Evolutionary conservation across 2,797 vertebrate species (phyloP).

Genomic region (Esox lucius): DNA sequence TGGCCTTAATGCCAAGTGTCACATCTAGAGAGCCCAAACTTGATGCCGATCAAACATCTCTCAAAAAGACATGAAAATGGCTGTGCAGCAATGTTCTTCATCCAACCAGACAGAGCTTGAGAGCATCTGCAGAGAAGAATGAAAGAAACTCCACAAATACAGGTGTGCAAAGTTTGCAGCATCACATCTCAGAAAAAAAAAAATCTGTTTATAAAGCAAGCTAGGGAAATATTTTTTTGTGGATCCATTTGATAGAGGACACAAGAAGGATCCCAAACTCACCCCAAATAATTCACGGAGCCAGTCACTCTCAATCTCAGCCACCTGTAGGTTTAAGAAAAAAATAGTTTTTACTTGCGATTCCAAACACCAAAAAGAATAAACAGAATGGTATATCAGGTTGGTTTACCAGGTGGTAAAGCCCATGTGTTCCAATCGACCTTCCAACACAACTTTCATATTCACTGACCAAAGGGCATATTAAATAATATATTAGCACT

Average conservation of each 20-base stretch:
- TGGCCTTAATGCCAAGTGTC: too few relatives aligned
- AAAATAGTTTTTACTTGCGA: not conserved
- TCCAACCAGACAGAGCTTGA: too few relatives aligned
- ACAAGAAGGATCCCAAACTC: slow-evolving; percentile 37
- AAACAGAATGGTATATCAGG: not conserved
- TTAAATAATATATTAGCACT: slow-evolving; percentile 32
- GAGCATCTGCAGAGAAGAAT: too few relatives aligned
- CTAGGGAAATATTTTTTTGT: not conserved
- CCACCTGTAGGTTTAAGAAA: slow-evolving; percentile 64
- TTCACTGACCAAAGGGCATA: slow-evolving; percentile 7
- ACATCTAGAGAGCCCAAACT: too few relatives aligned
- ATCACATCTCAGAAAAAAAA: too few relatives aligned
- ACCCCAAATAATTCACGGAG: slow-evolving; percentile 80
- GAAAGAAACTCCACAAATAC: too few relatives aligned
- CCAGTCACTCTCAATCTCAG: slow-evolving; percentile 79
- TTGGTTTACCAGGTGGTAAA: slow-evolving; percentile 14
- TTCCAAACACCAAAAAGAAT: not conserved
- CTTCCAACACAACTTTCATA: slow-evolving; percentile 8
- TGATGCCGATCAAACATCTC: too few relatives aligned
- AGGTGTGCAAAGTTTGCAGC: too few relatives aligned
- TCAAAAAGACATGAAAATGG: too few relatives aligned
- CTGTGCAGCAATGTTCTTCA: too few relatives aligned
- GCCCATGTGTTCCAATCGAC: slow-evolving; percentile 23
- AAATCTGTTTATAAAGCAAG: not conserved
- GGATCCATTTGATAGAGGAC: not conserved